Evolutionary conservation across 2,113 vertebrate genomes (phyloP).

Genomic region (Eretmochelys imbricata): DNA sequence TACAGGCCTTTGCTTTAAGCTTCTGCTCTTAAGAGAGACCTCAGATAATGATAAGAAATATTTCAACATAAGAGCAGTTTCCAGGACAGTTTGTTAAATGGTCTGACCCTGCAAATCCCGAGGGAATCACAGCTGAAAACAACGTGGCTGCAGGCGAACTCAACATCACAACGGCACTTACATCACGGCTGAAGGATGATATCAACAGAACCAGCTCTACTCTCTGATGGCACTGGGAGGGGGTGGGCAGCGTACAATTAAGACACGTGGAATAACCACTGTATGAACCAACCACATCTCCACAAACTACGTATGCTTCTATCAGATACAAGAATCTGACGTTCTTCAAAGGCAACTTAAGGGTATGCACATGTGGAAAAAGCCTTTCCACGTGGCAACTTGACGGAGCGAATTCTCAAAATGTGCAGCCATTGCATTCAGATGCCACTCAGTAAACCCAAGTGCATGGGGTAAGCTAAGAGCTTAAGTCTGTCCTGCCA

Average conservation of each 20-base stretch:
- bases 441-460: background rate
- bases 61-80: background rate
- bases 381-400: background rate
- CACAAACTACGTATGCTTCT: background rate
- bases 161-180: background rate
- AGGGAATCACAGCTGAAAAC: background rate
- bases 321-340: background rate
- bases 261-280: background rate
- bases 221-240: background rate
- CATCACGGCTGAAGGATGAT: background rate
- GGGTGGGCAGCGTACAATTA: background rate
- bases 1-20: background rate
- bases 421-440: background rate
- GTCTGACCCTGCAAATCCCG: background rate
- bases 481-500: background rate
- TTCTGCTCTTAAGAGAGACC: background rate
- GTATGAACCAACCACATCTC: background rate
- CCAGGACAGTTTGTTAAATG: background rate
- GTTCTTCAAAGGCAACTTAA: background rate
- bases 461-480: background rate
- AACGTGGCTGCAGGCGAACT: background rate
- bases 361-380: background rate
- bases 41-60: background rate
- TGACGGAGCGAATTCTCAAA: background rate
- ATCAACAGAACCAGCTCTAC: background rate